Evolutionary conservation across 2,888 invertebrate species (phyloP).

Genomic region (Koerneria pararmatus): DNA sequence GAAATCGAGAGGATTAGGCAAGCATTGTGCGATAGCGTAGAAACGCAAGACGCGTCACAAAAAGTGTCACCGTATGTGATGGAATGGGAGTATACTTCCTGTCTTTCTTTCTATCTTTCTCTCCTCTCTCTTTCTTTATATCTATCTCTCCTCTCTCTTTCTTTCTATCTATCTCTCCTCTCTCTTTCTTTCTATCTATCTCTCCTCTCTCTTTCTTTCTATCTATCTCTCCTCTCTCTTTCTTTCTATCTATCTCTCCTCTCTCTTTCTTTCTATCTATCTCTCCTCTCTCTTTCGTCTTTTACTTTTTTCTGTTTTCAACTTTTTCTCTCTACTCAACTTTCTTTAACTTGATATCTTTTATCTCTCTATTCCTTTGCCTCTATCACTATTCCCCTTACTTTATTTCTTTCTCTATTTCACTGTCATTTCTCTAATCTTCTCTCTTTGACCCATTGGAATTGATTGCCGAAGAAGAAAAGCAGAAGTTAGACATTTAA

Average conservation of each 20-base stretch:
- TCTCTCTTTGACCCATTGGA: too few species aligned
- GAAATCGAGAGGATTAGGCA: too few species aligned
- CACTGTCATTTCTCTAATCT: too few species aligned
- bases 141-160: slow-evolving; percentile 13
- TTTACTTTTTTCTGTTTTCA: not conserved
- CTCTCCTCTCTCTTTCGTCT: not conserved
- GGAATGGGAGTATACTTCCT: too few species aligned
- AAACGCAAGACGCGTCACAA: too few species aligned
- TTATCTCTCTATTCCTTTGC: slow-evolving; percentile 1
- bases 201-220: slow-evolving; percentile 2
- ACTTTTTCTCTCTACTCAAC: not conserved
- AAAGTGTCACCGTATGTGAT: too few species aligned
- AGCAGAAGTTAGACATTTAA: too few species aligned
- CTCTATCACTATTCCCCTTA: not conserved
- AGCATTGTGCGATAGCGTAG: too few species aligned
- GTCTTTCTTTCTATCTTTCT: slow-evolving; percentile 12
- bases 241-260: not conserved
- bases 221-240: not conserved
- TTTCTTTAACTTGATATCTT: too few species aligned
- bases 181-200: slow-evolving; percentile 6
- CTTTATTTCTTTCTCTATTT: too few species aligned
- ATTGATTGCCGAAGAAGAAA: too few species aligned
- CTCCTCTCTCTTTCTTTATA: slow-evolving; percentile 9
- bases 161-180: not conserved
- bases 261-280: not conserved